Base-by-base conservation (phyloP, 92 coral and sea anemone species). In the Zoanthus solanderi region DNA sequence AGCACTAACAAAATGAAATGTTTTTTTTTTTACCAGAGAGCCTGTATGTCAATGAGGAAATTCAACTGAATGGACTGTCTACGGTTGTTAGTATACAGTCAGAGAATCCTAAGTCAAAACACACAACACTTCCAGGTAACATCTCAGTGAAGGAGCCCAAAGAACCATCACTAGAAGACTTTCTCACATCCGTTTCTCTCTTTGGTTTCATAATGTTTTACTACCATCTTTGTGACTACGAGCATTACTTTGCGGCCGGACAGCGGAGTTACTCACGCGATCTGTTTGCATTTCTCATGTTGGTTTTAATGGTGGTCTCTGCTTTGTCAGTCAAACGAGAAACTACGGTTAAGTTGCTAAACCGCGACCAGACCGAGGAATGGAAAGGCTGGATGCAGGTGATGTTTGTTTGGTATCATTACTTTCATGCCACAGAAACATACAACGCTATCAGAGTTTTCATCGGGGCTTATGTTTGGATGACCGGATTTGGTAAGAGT, bases 351-450 rank as follows among this genome's bases (percentile, higher is more conserved):
- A 95, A 87, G 73, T 46, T 95, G 44, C 74, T 95, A 85, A 91
- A 76, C 75, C 90, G 98, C 4, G 95, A 95, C 57, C 98, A 95
- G 93, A 95, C 98, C 11, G 98, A 95, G 42, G 98, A 95, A 73
- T 95, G 98, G 98, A 95, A 95, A 75, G 98, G 98, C 29, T 84
- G 92, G 87, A 94, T 94, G 98, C 98, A 94, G 66, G 98, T 94
- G 32, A 57, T 94, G 93, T 94, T 94, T 45, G 95, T 94, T 28
- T 94, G 98, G 98, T 94, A 94, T 87, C 98, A 94, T 87, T 94
- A 94, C 81, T 94, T 94, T 85, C 91, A 90, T 56, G 98, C 98
- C 44, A 86, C 83, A 9, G 98, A 95, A 88, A 93, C 98, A 3
- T 95, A 95, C 89, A 95, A 95, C 58, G 98, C 98, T 17, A 89